Evolutionary conservation across 1,140 invertebrate species (phyloP).

Genomic region (Pogonognathellus flavescens): DNA sequence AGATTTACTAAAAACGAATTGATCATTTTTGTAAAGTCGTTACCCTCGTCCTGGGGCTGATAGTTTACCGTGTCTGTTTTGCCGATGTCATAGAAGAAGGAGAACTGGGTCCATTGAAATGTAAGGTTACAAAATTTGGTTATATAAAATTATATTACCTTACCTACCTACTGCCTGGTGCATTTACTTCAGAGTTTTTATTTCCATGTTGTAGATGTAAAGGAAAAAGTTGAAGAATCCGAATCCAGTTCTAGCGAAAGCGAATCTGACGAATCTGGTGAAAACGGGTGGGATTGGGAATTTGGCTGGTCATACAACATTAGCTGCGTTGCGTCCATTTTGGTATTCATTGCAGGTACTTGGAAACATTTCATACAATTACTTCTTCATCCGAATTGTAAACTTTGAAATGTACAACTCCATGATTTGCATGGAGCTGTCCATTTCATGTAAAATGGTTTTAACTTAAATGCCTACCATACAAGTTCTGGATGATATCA

Average conservation of each 20-base stretch:
- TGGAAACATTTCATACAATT: too few relatives aligned
- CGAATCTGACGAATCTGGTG: neutral
- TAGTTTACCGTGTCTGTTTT: constrained; percentile 42
- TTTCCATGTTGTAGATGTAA: neutral
- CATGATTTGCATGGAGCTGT: too few relatives aligned
- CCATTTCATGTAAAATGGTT: too few relatives aligned
- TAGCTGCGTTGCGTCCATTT: constrained; percentile 23
- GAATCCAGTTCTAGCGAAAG: constrained; percentile 32
- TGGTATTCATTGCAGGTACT: constrained; percentile 17
- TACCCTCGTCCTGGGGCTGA: constrained; percentile 24
- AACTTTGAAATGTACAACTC: too few relatives aligned
- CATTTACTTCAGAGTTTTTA: neutral
- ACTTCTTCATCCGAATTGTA: too few relatives aligned
- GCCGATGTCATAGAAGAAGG: neutral
- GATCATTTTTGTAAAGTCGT: neutral
- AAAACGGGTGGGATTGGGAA: constrained; percentile 29
- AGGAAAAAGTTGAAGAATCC: neutral
- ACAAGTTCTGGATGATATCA: too few relatives aligned
- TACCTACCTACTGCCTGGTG: too few relatives aligned
- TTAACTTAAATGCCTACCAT: too few relatives aligned
- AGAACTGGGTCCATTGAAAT: constrained; percentile 33
- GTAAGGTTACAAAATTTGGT: neutral
- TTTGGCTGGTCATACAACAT: constrained; percentile 46
- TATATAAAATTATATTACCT: neutral
- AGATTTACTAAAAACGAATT: neutral